These are phyloP conservation scores for Pteruthius melanotis DNA, from an alignment of 2,113 vertebrate species.

Conservation along the genomic window DNA sequence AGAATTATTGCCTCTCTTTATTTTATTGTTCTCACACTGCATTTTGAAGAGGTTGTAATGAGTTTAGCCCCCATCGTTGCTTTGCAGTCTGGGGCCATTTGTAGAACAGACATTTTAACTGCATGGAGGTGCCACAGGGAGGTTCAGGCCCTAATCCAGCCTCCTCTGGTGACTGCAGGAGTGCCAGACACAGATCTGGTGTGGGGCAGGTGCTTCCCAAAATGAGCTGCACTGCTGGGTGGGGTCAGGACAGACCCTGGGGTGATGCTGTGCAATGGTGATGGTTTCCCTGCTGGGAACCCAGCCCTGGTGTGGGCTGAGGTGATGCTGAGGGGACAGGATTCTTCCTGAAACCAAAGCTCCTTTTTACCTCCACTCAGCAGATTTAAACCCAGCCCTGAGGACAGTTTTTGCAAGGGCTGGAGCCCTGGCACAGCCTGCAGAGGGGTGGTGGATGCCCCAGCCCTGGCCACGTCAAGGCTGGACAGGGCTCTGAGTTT, in stretches of 20 bases:
- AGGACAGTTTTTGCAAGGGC: background rate
- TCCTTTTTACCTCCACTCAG: background rate
- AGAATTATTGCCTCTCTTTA: background rate
- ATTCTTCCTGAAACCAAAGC: background rate
- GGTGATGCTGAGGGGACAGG: background rate
- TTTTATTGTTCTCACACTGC: background rate
- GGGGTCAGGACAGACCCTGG: background rate
- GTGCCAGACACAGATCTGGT: background rate
- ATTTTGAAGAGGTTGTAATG: background rate
- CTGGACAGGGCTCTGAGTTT: background rate
- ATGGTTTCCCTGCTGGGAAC: background rate
- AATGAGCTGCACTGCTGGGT: background rate
- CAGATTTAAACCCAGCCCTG: background rate
- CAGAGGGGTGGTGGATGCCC: background rate
- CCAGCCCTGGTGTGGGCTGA: fast-evolving
- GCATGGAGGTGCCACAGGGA: background rate
- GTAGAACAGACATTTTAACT: background rate
- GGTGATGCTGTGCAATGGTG: background rate
- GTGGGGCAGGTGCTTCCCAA: background rate
- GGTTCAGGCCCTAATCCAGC: background rate
- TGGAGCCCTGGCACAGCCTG: background rate
- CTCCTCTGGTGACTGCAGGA: background rate
- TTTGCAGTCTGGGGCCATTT: background rate
- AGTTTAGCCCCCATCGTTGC: background rate
- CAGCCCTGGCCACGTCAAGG: background rate